Evolutionary conservation across 2,797 vertebrate genomes (phyloP).

Genomic region (Coluber constrictor): DNA sequence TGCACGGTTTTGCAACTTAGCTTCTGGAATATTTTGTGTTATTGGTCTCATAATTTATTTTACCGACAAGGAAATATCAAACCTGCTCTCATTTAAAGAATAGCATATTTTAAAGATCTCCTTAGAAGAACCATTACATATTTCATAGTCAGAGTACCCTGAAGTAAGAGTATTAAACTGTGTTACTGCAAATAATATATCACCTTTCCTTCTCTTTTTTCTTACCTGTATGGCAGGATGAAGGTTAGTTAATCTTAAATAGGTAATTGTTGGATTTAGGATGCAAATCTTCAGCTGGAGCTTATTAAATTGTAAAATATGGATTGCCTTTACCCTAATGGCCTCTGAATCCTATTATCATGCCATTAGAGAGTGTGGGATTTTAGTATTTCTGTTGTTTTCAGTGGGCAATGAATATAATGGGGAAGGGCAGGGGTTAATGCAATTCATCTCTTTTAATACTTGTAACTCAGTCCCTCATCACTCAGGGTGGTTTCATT

Average conservation of each 20-base stretch:
- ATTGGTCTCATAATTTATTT: neutral
- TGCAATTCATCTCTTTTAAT: slow-evolving; percentile 76
- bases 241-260: slow-evolving; percentile 76
- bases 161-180: slow-evolving; percentile 59
- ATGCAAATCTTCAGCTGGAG: slow-evolving; percentile 71
- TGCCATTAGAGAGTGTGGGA: slow-evolving; percentile 84
- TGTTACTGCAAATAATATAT: slow-evolving; percentile 56
- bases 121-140: slow-evolving; percentile 20
- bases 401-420: slow-evolving; percentile 80
- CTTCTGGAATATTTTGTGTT: neutral
- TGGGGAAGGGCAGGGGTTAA: slow-evolving; percentile 78
- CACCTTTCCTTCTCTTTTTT: slow-evolving; percentile 57
- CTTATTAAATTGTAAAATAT: slow-evolving; percentile 84
- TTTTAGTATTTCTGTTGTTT: slow-evolving; percentile 86
- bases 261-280: slow-evolving; percentile 73
- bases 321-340: slow-evolving; percentile 85
- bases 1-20: neutral
- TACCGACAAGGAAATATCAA: neutral
- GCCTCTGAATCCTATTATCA: slow-evolving; percentile 86
- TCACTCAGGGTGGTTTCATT: slow-evolving; percentile 58
- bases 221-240: slow-evolving; percentile 27
- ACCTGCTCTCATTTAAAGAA: neutral
- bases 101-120: neutral
- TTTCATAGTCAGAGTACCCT: slow-evolving; percentile 42
- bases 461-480: slow-evolving; percentile 72